Evolutionary conservation across 2,797 vertebrate genomes (phyloP).

Genomic region (Yasuhikotakia modesta): DNA sequence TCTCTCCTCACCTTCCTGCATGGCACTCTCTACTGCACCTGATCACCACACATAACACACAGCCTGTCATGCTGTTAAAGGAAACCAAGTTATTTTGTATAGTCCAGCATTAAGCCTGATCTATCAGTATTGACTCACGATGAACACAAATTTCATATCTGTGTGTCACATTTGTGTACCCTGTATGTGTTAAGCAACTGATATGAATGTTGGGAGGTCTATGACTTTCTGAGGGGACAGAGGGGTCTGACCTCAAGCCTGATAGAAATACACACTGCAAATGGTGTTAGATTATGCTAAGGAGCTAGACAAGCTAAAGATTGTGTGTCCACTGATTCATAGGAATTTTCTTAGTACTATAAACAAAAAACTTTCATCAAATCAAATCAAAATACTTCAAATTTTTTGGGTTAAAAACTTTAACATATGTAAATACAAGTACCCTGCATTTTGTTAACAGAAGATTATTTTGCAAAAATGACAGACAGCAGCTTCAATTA

Average conservation of each 20-base stretch:
- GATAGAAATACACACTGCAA: not conserved
- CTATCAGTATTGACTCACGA: not conserved
- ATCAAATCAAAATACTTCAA: too few species aligned
- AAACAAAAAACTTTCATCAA: too few species aligned
- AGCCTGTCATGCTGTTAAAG: not conserved
- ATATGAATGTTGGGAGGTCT: conserved; percentile 23
- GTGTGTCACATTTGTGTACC: conserved; percentile 22
- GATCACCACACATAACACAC: not conserved
- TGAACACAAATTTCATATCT: conserved; percentile 29
- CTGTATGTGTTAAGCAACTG: conserved; percentile 11
- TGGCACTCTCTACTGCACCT: conserved; percentile 69
- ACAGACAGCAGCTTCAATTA: too few species aligned
- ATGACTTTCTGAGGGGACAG: not conserved
- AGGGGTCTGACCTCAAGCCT: not conserved
- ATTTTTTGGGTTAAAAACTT: too few species aligned
- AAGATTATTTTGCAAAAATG: too few species aligned
- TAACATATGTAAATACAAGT: too few species aligned
- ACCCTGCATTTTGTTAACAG: too few species aligned
- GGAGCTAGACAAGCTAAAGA: not conserved
- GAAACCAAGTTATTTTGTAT: not conserved
- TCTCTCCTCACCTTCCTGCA: conserved; percentile 72
- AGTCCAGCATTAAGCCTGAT: not conserved
- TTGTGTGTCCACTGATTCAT: not conserved
- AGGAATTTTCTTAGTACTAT: not conserved
- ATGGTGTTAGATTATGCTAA: not conserved